Conservation (phyloP, 2,113 vertebrate species). For the Ginglymostoma cirratum region DNA sequence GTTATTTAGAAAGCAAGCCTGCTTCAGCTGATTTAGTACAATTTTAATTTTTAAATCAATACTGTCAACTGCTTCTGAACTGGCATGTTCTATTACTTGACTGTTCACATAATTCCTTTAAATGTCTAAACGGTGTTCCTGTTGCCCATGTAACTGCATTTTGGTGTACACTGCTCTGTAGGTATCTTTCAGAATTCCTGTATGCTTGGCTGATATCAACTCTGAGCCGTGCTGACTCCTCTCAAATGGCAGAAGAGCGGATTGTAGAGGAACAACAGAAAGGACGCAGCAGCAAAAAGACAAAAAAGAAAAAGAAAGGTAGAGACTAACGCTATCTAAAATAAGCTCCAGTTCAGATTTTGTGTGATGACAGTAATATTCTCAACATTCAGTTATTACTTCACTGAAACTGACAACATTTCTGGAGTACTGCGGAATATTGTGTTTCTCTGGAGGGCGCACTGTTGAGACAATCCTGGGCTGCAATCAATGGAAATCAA, state of each 20-base stretch:
- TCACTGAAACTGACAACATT: too few species aligned
- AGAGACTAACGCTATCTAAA: slow-evolving; percentile 37
- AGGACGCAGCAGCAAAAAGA: slow-evolving; percentile 94
- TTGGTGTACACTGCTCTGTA: slow-evolving; percentile 45
- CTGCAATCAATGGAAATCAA: too few species aligned
- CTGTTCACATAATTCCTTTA: background rate
- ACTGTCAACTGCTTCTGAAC: background rate
- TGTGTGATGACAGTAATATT: background rate
- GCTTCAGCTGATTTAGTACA: background rate
- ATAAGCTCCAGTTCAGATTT: background rate
- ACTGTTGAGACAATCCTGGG: too few species aligned
- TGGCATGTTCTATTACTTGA: background rate
- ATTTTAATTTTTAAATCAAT: background rate
- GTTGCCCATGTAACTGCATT: background rate
- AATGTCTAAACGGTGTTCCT: background rate
- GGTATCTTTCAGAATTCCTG: slow-evolving; percentile 95
- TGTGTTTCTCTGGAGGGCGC: too few species aligned
- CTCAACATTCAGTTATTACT: background rate
- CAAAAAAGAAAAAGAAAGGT: slow-evolving; percentile 98
- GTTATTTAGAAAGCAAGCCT: background rate
- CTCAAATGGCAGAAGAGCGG: slow-evolving; percentile 94
- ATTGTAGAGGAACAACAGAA: slow-evolving; percentile 94
- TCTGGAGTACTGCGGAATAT: too few species aligned
- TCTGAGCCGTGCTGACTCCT: slow-evolving; percentile 89
- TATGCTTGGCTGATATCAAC: slow-evolving; percentile 98